These are phyloP conservation scores for Chaetophractus vellerosus DNA, from an alignment of 2,797 vertebrate species.

Conservation along the genomic window DNA sequence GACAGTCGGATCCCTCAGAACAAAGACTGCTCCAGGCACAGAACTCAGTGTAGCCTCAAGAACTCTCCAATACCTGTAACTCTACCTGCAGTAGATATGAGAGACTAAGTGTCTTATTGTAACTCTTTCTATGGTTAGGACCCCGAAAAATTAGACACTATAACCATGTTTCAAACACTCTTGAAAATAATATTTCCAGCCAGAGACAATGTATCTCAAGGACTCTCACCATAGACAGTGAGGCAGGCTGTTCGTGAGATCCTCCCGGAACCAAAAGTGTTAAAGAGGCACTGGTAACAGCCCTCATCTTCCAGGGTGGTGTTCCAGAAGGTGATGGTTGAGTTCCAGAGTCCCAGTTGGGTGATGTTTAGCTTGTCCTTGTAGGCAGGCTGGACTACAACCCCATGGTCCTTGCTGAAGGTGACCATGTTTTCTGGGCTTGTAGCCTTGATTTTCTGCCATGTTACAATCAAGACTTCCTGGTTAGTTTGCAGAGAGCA, in stretches of 20 bases:
- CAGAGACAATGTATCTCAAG: constrained; percentile 48
- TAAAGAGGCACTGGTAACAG: constrained; percentile 75
- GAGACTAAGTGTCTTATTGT: constrained; percentile 4
- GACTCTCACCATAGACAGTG: neutral
- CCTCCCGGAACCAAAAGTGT: constrained; percentile 63
- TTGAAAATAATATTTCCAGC: constrained; percentile 3
- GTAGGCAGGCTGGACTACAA: constrained; percentile 71
- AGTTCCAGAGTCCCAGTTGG: neutral
- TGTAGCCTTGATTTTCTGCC: constrained; percentile 81
- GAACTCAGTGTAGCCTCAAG: neutral
- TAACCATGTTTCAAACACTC: neutral
- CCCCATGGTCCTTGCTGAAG: constrained; percentile 76
- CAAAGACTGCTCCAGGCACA: neutral
- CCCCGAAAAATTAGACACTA: neutral
- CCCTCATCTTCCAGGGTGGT: constrained; percentile 73
- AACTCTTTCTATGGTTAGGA: neutral
- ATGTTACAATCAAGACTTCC: constrained; percentile 82
- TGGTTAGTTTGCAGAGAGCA: constrained; percentile 71
- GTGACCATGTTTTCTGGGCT: constrained; percentile 80
- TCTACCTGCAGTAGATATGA: neutral
- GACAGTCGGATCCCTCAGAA: neutral
- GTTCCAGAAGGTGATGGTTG: constrained; percentile 65
- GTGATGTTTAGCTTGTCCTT: constrained; percentile 63
- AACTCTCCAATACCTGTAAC: neutral
- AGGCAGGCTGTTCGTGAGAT: constrained; percentile 73